Percentiles rank a stretch among this genome's conserved stretches.
Evolutionary conservation across 2,113 vertebrate species (phyloP).

Genomic region (Uria lomvia): DNA sequence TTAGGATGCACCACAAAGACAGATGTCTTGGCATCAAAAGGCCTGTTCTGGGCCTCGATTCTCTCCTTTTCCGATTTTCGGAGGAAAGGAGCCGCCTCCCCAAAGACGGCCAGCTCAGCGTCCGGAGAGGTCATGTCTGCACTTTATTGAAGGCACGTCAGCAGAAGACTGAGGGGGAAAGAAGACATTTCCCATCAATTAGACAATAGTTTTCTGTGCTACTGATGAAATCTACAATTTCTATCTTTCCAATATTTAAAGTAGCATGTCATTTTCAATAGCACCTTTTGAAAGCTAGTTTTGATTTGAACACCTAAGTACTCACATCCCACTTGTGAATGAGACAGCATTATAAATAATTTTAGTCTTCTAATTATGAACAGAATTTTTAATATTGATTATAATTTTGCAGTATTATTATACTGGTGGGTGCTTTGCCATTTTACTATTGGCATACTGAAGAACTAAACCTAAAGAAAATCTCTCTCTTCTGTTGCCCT

Average conservation of each 20-base stretch:
- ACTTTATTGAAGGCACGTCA: not conserved
- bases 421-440: not conserved
- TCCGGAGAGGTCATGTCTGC: conserved; percentile 73
- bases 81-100: conserved; percentile 77
- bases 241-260: not conserved
- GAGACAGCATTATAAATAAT: not conserved
- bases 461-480: not conserved
- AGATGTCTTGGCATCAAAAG: conserved; percentile 85
- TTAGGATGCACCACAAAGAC: conserved; percentile 76
- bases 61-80: conserved; percentile 79
- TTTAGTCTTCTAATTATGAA: not conserved
- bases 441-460: not conserved
- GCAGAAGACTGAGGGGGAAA: not conserved
- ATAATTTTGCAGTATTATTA: not conserved
- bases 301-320: not conserved
- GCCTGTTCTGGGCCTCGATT: conserved; percentile 74
- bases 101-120: conserved; percentile 81
- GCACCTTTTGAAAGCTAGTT: not conserved
- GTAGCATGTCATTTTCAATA: not conserved
- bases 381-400: not conserved
- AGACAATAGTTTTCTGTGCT: not conserved
- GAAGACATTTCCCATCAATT: not conserved
- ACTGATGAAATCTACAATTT: not conserved
- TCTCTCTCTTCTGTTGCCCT: not conserved
- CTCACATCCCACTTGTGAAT: not conserved